phyloP scores from a whole-genome alignment of 2,888 invertebrate genomes.

The Kuschelorhynchus macadamiae region DNA sequence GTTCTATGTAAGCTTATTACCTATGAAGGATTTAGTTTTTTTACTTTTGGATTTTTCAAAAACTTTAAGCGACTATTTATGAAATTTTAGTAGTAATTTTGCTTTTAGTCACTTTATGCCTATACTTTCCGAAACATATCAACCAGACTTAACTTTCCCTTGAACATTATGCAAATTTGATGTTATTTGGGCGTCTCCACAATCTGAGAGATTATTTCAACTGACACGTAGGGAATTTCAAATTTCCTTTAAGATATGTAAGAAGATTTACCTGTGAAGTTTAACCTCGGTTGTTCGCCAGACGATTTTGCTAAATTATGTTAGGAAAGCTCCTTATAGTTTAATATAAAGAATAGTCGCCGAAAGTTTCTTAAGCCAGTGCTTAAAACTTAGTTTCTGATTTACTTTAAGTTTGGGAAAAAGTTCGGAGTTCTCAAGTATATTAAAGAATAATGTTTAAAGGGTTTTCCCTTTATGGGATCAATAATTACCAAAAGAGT shows the following conservation, averaged over 20 bases:
- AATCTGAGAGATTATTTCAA: slow-evolving; percentile 19
- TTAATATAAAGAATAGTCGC: slow-evolving; percentile 16
- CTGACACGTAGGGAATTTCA: slow-evolving; percentile 15
- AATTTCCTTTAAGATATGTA: slow-evolving; percentile 24
- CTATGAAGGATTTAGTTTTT: too few species aligned
- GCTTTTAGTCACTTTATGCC: too few species aligned
- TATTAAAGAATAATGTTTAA: background rate
- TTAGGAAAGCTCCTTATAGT: slow-evolving; percentile 26
- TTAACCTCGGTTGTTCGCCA: slow-evolving; percentile 23
- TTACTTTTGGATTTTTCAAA: too few species aligned
- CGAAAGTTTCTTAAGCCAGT: slow-evolving; percentile 10
- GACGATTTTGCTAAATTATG: slow-evolving; percentile 25
- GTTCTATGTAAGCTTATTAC: too few species aligned
- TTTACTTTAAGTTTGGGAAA: background rate
- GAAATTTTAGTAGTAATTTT: too few species aligned
- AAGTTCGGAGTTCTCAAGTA: background rate
- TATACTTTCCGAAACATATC: too few species aligned
- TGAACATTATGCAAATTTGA: slow-evolving; percentile 7
- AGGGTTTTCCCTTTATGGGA: too few species aligned
- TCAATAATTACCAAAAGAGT: too few species aligned
- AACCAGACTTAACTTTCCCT: background rate
- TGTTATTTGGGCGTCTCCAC: slow-evolving; percentile 12
- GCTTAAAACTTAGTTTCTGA: slow-evolving; percentile 1
- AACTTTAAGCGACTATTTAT: too few species aligned
- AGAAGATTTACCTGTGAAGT: slow-evolving; percentile 28